Conservation (phyloP, 2,113 vertebrate species). For the Actenoides hombroni region DNA sequence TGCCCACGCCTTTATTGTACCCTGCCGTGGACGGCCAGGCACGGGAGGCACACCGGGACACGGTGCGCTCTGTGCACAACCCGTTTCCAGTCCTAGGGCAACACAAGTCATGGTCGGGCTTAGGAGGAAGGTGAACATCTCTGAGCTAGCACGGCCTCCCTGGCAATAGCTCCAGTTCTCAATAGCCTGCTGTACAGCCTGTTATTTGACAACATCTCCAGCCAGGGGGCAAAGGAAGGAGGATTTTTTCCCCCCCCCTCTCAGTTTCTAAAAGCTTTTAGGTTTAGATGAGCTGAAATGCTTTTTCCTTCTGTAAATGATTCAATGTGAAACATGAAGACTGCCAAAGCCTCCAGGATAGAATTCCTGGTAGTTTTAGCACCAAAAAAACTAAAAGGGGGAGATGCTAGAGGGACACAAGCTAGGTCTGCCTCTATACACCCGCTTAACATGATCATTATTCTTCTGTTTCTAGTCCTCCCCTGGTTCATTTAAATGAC, state of each 20-base stretch:
- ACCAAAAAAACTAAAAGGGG: neutral
- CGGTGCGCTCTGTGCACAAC: neutral
- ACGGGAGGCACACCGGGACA: accelerated
- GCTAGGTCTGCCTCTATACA: neutral
- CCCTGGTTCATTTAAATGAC: neutral
- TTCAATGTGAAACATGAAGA: neutral
- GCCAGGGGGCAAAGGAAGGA: neutral
- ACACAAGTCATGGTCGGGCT: neutral
- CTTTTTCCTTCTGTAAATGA: neutral
- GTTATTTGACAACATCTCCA: neutral
- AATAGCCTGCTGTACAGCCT: neutral
- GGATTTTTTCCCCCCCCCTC: neutral
- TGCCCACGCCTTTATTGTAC: accelerated
- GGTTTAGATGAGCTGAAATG: neutral
- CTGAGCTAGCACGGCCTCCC: neutral
- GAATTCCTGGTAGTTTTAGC: neutral
- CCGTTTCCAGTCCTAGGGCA: neutral
- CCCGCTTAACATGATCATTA: neutral
- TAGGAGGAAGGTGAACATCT: neutral
- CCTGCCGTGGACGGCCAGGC: accelerated
- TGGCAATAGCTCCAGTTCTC: neutral
- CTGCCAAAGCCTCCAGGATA: neutral
- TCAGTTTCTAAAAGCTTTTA: neutral
- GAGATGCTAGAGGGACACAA: accelerated
- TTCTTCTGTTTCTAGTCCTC: neutral